These are phyloP conservation scores for Actenoides lindsayi DNA, from an alignment of 2,113 vertebrate species.

Conservation along the genomic window DNA sequence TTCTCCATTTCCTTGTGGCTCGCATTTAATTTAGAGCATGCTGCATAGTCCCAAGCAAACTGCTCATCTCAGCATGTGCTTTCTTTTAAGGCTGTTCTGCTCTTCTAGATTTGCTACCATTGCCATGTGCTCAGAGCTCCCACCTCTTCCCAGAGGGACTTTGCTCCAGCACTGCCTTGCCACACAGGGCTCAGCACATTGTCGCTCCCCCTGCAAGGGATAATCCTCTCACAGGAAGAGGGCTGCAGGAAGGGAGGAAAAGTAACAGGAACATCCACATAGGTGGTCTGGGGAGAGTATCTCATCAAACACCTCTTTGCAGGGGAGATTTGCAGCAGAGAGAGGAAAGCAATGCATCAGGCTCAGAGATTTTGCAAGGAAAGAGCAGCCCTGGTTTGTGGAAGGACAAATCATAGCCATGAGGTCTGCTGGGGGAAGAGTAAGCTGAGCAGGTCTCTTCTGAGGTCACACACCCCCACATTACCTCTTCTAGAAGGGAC, in stretches of 20 bases:
- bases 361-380: not conserved
- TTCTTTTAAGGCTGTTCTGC: not conserved
- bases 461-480: not conserved
- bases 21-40: not conserved
- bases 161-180: fast-evolving
- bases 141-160: not conserved
- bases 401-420: not conserved
- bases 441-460: not conserved
- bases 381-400: not conserved
- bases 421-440: not conserved
- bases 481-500: not conserved
- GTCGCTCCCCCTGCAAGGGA: fast-evolving
- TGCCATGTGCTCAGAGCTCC: not conserved
- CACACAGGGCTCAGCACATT: fast-evolving
- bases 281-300: not conserved
- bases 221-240: not conserved
- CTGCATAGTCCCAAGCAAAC: not conserved
- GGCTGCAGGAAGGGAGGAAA: not conserved
- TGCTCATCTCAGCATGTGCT: not conserved
- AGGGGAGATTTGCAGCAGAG: not conserved
- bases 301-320: not conserved
- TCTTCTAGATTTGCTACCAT: not conserved
- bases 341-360: not conserved
- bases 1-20: not conserved
- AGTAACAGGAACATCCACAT: not conserved